Conservation (phyloP, 1,140 invertebrate genomes). For the Sitobion miscanthi region DNA sequence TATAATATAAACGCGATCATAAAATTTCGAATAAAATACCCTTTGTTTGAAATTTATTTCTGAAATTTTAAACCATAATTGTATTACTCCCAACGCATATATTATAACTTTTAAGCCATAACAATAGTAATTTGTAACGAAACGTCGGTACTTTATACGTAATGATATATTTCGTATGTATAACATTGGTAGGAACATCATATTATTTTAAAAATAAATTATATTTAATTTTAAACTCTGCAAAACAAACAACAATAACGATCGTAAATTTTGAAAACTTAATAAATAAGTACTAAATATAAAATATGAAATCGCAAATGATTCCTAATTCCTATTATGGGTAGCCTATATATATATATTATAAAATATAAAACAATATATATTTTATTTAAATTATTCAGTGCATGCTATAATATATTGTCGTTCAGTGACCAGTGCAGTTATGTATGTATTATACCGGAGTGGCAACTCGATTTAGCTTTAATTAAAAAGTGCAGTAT, state of each 20-base stretch:
- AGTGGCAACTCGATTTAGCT: not conserved
- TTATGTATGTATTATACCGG: too few species aligned
- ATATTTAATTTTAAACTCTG: not conserved
- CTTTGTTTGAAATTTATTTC: not conserved
- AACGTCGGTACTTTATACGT: not conserved
- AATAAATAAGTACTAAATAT: not conserved
- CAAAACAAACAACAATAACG: not conserved
- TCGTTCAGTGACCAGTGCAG: too few species aligned
- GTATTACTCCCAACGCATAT: not conserved
- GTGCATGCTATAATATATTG: not conserved
- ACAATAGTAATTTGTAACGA: not conserved
- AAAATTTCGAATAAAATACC: slow-evolving; percentile 30
- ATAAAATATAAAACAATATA: not conserved
- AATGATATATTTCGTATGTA: not conserved
- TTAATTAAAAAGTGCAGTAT: not conserved
- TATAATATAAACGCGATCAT: slow-evolving; percentile 16
- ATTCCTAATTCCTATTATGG: not conserved
- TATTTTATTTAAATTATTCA: not conserved
- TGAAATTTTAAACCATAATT: not conserved
- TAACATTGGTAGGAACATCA: not conserved
- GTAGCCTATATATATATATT: not conserved
- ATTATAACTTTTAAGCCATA: not conserved
- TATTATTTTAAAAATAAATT: not conserved
- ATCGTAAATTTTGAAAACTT: not conserved
- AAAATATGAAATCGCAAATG: not conserved